A percentile compares a stretch with the other conserved stretches of the same genome.
phyloP scores from a whole-genome alignment of 2,797 vertebrate species.

The Etheostoma perlongum region DNA sequence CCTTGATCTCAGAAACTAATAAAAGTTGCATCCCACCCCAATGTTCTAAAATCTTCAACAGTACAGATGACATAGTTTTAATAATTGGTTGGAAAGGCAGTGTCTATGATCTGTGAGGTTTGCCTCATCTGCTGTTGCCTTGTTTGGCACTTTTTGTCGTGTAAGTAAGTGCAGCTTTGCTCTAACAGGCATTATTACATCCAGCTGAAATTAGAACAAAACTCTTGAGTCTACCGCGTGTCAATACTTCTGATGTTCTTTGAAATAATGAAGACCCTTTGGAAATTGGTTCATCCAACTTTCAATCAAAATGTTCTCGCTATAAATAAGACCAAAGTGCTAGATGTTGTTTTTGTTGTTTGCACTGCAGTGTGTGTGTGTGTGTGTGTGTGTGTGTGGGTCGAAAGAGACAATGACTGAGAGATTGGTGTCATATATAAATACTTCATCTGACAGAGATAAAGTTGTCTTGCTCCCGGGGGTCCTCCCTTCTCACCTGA shows the following conservation, averaged over 20 bases:
- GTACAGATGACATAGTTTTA: neutral
- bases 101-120: neutral
- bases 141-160: constrained; percentile 3
- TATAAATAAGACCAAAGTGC: constrained; percentile 56
- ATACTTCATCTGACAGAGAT: constrained; percentile 59
- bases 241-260: constrained; percentile 48
- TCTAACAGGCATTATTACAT: constrained; percentile 23
- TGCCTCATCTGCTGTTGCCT: neutral
- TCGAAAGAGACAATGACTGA: constrained; percentile 67
- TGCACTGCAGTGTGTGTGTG: neutral
- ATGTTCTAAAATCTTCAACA: neutral
- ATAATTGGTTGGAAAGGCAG: neutral
- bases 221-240: constrained; percentile 39
- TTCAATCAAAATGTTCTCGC: constrained; percentile 51
- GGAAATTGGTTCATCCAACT: constrained; percentile 46
- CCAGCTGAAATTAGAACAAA: constrained; percentile 59
- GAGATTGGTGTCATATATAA: constrained; percentile 77
- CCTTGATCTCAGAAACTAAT: neutral
- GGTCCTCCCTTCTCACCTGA: neutral
- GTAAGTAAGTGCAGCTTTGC: constrained; percentile 19
- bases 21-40: neutral
- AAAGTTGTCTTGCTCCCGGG: constrained; percentile 2
- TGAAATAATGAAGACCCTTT: constrained; percentile 38
- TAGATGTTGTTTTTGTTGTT: constrained; percentile 41
- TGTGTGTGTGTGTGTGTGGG: constrained; percentile 20